Evolutionary conservation across 2,113 vertebrate genomes (phyloP).

Genomic region (Pseudorasbora parva): DNA sequence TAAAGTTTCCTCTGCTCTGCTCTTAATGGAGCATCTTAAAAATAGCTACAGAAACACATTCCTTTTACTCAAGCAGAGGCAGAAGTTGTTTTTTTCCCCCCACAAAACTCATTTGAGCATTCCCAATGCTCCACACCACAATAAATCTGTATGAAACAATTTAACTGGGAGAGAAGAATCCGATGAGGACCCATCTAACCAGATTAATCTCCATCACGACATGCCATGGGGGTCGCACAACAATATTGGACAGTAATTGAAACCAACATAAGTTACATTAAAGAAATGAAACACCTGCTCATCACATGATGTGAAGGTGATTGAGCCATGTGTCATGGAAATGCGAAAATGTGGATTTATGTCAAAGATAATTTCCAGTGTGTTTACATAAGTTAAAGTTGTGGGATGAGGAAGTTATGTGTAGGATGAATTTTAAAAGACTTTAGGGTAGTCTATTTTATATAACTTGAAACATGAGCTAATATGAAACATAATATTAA

Average conservation of each 20-base stretch:
- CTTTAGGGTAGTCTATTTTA: neutral
- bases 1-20: neutral
- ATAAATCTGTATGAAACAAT: neutral
- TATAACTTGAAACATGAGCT: neutral
- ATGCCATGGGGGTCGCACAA: neutral
- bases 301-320: neutral
- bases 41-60: neutral
- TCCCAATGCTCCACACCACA: neutral
- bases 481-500: too few relatives aligned
- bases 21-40: neutral
- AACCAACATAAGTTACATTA: neutral
- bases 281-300: slow-evolving; percentile 1
- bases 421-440: neutral
- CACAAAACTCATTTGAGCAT: neutral
- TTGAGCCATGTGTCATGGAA: neutral
- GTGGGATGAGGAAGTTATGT: neutral
- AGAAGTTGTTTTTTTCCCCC: neutral
- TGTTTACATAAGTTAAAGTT: neutral
- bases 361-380: neutral
- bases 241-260: neutral
- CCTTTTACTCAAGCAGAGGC: neutral
- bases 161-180: neutral
- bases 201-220: neutral
- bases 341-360: neutral
- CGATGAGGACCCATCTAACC: neutral